Evolutionary conservation across 2,888 invertebrate genomes (phyloP).

Genomic region (Drosophila bunnanda): DNA sequence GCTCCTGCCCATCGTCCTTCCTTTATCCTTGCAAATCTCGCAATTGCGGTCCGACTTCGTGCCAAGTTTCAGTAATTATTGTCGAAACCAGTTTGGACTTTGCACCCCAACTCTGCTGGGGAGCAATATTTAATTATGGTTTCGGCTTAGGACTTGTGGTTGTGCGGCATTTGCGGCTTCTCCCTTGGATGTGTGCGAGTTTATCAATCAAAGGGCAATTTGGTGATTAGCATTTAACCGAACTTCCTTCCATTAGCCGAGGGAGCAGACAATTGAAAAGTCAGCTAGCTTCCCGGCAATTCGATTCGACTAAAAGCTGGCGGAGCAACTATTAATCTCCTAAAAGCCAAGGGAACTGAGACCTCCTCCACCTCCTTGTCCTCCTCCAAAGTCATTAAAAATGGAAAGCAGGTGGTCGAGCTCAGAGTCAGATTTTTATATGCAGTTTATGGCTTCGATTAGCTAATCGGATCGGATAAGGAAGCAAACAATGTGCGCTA

Average conservation of each 20-base stretch:
- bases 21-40: constrained; percentile 19
- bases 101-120: constrained; percentile 25
- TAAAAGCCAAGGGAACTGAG: constrained; percentile 23
- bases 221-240: constrained; percentile 41
- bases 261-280: constrained; percentile 37
- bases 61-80: constrained; percentile 67
- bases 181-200: constrained; percentile 4
- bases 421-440: constrained; percentile 23
- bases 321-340: constrained; percentile 32
- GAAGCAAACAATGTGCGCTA: constrained; percentile 40
- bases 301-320: constrained; percentile 38
- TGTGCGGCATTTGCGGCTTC: constrained; percentile 21
- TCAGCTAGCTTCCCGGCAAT: constrained; percentile 25
- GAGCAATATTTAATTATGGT: constrained; percentile 75
- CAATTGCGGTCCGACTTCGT: constrained; percentile 40
- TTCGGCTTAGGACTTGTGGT: constrained; percentile 39
- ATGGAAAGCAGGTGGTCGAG: constrained; percentile 20
- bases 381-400: constrained; percentile 42
- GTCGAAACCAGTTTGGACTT: constrained; percentile 39
- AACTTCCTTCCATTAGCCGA: constrained; percentile 24
- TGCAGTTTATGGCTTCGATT: constrained; percentile 56
- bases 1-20: background rate
- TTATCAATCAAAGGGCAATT: constrained; percentile 49
- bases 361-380: background rate
- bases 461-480: constrained; percentile 61